Percentiles rank a stretch among this genome's conserved stretches.
phyloP scores from a whole-genome alignment of 2,888 invertebrate species.

The Fissipunctia ypsillon region DNA sequence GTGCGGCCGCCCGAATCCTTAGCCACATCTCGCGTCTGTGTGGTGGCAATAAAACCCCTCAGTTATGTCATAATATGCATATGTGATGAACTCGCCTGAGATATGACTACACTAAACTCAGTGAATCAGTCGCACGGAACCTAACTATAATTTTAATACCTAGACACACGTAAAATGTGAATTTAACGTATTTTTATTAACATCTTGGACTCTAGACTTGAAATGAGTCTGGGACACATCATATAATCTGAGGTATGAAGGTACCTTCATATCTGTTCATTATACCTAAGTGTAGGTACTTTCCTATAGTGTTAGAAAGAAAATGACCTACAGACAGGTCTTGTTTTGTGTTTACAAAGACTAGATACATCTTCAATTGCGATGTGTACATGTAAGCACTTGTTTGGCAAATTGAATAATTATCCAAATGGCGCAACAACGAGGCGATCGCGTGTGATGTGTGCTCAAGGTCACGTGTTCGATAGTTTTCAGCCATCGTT shows the following conservation, averaged over 20 bases:
- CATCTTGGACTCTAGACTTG: constrained; percentile 36
- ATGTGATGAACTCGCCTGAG: constrained; percentile 80
- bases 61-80: constrained; percentile 88
- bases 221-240: constrained; percentile 19
- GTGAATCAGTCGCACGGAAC: constrained; percentile 75
- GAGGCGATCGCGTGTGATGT: constrained; percentile 46
- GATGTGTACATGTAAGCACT: constrained; percentile 40
- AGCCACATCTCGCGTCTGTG: constrained; percentile 85
- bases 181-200: constrained; percentile 63
- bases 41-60: constrained; percentile 85
- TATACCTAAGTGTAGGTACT: neutral
- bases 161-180: constrained; percentile 63
- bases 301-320: neutral
- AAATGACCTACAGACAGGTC: neutral
- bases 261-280: constrained; percentile 3
- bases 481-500: constrained; percentile 24
- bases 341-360: constrained; percentile 27
- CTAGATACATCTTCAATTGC: constrained; percentile 7
- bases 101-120: constrained; percentile 80
- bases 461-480: constrained; percentile 40
- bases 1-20: constrained; percentile 78
- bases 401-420: constrained; percentile 45
- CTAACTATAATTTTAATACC: constrained; percentile 69
- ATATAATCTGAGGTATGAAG: neutral
- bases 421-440: constrained; percentile 43